Evolutionary conservation across 2,797 vertebrate species (phyloP).

Genomic region (Dryobates pubescens): DNA sequence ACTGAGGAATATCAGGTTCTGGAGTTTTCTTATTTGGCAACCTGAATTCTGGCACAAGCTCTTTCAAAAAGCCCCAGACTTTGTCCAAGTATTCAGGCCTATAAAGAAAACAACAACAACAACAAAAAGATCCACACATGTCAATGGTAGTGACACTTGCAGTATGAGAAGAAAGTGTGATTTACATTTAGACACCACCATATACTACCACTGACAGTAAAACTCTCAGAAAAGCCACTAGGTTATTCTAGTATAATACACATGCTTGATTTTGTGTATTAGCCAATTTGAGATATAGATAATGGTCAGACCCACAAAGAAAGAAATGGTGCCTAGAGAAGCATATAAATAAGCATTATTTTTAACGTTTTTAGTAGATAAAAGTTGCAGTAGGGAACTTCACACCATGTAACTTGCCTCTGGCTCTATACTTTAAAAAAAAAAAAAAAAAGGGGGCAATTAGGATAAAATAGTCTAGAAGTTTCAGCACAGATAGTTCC

Average conservation of each 20-base stretch:
- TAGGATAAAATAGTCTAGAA: background rate
- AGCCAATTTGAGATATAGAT: background rate
- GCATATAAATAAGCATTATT: background rate
- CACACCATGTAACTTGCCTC: background rate
- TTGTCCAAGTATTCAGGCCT: slow-evolving; percentile 77
- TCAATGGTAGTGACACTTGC: background rate
- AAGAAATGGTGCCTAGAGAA: background rate
- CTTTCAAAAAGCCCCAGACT: slow-evolving; percentile 87
- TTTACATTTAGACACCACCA: background rate
- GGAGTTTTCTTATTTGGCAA: slow-evolving; percentile 57
- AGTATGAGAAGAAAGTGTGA: background rate
- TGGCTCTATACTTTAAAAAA: background rate
- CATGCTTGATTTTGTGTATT: background rate
- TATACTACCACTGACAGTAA: background rate
- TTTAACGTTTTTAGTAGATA: background rate
- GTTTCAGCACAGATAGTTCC: background rate
- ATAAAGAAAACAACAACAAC: too few species aligned
- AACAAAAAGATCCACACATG: background rate
- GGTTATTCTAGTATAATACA: background rate
- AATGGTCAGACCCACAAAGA: background rate
- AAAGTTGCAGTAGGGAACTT: background rate
- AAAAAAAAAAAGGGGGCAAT: background rate
- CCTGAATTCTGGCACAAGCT: slow-evolving; percentile 83
- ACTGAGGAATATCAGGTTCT: slow-evolving; percentile 35
- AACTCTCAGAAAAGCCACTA: background rate